phyloP scores from a whole-genome alignment of 1,140 invertebrate species.

The Antheraea pernyi region DNA sequence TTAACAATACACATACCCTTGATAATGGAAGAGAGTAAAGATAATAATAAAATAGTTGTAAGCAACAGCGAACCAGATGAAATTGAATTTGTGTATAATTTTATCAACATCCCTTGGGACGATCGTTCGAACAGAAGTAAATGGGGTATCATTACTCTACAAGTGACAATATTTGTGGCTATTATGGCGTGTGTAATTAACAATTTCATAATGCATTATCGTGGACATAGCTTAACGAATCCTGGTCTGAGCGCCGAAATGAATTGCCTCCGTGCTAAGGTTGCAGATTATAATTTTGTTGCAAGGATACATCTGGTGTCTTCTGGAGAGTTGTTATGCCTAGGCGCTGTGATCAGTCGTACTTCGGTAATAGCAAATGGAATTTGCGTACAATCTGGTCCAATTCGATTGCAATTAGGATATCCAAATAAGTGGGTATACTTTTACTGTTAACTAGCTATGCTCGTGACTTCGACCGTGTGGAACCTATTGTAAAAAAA shows the following conservation, averaged over 20 bases:
- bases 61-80: slow-evolving; percentile 31
- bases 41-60: slow-evolving; percentile 44
- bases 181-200: slow-evolving; percentile 47
- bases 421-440: slow-evolving; percentile 49
- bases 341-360: slow-evolving; percentile 52
- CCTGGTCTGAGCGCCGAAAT: slow-evolving; percentile 30
- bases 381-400: slow-evolving; percentile 50
- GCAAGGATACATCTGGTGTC: slow-evolving; percentile 56
- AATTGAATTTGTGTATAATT: slow-evolving; percentile 49
- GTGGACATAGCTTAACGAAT: slow-evolving; percentile 23
- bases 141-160: slow-evolving; percentile 43
- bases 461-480: no score
- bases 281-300: slow-evolving; percentile 51
- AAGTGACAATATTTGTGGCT: slow-evolving; percentile 46
- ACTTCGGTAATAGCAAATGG: slow-evolving; percentile 50
- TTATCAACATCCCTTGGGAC: slow-evolving; percentile 63
- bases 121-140: slow-evolving; percentile 56
- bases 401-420: slow-evolving; percentile 49
- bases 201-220: slow-evolving; percentile 57
- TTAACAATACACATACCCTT: background rate
- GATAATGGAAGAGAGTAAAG: slow-evolving; percentile 42
- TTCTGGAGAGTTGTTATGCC: slow-evolving; percentile 51
- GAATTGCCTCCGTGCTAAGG: slow-evolving; percentile 51
- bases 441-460: no score
- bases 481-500: no score